Percentiles rank a stretch among this genome's conserved stretches.
Conservation (phyloP, 2,888 invertebrate genomes). For the Invenusta paracnida region DNA sequence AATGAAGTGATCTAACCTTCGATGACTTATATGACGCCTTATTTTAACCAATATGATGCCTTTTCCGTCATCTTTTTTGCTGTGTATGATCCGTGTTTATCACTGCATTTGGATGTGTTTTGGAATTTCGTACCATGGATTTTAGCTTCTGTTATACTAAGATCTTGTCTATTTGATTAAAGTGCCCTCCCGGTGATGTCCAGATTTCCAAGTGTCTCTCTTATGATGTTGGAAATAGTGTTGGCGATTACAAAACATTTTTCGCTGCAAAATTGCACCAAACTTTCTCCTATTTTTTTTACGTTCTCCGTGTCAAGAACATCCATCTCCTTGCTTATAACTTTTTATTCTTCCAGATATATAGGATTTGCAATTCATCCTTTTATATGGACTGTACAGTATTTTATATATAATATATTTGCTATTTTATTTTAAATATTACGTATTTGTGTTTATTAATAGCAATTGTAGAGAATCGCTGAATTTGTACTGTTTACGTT, state of each 20-base stretch:
- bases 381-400: no score
- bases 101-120: not conserved
- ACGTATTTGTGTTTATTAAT: no score
- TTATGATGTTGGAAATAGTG: not conserved
- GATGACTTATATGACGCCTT: no score
- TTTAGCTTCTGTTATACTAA: not conserved
- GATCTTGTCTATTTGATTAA: not conserved
- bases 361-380: no score
- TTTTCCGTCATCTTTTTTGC: no score
- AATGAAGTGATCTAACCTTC: no score
- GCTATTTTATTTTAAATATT: no score
- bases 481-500: no score
- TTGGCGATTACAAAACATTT: not conserved
- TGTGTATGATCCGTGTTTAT: not conserved
- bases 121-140: not conserved
- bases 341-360: no score
- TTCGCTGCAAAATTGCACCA: not conserved
- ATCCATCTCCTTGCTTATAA: not conserved
- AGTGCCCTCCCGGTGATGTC: not conserved
- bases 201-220: not conserved
- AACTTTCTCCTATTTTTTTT: not conserved
- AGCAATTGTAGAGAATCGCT: no score
- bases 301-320: not conserved
- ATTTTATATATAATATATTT: no score
- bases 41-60: no score